Conservation (phyloP, 2,797 vertebrate species). For the Hypotaenidia philippensis region DNA sequence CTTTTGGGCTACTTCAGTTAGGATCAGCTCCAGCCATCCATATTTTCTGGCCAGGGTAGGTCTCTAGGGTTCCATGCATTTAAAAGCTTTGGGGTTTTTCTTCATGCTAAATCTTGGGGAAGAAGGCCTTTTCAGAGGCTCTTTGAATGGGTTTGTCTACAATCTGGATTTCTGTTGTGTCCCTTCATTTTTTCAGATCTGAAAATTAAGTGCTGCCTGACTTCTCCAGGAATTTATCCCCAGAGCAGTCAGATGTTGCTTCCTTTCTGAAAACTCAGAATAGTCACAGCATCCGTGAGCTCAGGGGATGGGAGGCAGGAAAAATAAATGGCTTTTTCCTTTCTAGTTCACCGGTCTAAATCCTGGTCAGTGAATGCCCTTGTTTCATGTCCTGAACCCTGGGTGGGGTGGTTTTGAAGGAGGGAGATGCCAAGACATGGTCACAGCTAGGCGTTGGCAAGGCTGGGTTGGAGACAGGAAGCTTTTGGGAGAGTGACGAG, state of each 20-base stretch:
- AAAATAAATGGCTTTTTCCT: neutral
- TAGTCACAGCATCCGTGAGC: neutral
- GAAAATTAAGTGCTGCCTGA: neutral
- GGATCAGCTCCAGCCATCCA: neutral
- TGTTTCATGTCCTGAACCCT: neutral
- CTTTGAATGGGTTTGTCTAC: neutral
- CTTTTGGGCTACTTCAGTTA: neutral
- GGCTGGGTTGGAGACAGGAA: neutral
- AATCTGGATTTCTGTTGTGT: neutral
- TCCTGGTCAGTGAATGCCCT: neutral
- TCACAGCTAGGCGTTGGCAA: neutral
- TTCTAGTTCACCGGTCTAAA: neutral
- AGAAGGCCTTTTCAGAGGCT: neutral
- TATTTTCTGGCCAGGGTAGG: neutral
- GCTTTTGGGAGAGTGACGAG: neutral
- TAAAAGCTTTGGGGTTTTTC: neutral
- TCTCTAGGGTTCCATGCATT: neutral
- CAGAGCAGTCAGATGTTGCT: neutral
- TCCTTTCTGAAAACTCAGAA: neutral
- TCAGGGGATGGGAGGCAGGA: neutral
- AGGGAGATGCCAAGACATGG: accelerated
- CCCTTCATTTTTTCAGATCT: neutral
- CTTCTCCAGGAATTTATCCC: neutral
- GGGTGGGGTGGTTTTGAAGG: accelerated
- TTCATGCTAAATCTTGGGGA: neutral